These are phyloP conservation scores for Chrysemys picta DNA, from an alignment of 2,113 vertebrate genomes.

Conservation along the genomic window DNA sequence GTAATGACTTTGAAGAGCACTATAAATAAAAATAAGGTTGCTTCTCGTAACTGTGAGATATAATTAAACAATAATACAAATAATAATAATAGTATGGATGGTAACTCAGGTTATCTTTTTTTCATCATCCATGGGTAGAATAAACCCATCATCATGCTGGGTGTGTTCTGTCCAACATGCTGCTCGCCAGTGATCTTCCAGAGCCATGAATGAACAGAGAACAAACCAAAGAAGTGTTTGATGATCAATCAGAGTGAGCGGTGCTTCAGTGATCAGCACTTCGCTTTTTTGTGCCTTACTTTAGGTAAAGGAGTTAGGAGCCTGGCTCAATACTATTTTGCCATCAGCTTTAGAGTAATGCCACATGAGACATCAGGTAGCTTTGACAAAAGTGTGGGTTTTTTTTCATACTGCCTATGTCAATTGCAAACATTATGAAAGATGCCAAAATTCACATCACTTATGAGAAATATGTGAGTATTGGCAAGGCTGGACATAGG, in stretches of 20 bases:
- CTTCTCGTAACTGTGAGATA: background rate
- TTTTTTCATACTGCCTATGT: background rate
- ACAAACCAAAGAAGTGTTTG: background rate
- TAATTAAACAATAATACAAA: background rate
- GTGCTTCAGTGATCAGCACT: background rate
- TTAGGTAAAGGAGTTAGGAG: background rate
- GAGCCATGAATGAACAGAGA: background rate
- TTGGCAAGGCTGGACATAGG: background rate
- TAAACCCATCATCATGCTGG: background rate
- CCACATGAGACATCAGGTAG: background rate
- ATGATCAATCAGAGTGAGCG: background rate
- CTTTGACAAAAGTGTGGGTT: background rate
- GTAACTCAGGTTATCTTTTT: background rate
- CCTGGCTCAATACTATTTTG: background rate
- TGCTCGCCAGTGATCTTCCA: background rate
- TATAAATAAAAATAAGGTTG: background rate
- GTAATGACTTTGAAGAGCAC: background rate
- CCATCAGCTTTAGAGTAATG: background rate
- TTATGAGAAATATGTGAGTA: background rate
- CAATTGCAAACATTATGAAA: background rate
- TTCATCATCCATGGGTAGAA: background rate
- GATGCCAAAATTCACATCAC: background rate
- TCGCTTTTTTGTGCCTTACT: background rate
- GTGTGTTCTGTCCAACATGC: background rate
- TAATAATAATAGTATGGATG: too few relatives aligned